Base-by-base conservation (phyloP, 2,113 vertebrate species). In the Sinocyclocheilus rhinocerous region DNA sequence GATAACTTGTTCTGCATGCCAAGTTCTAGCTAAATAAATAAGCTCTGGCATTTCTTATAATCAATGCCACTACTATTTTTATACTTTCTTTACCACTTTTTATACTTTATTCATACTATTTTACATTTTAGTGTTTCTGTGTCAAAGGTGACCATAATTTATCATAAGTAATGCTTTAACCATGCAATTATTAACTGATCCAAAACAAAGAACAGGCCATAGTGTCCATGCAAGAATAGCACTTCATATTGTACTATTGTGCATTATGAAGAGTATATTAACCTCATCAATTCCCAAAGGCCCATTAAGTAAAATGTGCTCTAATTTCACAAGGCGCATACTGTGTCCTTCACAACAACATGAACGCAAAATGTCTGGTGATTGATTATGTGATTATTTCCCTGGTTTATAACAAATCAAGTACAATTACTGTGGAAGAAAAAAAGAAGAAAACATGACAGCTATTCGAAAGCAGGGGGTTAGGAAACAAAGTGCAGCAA, bases 21-120 rank as follows among this genome's bases (percentile, higher is more conserved):
- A 81, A 65, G n/a, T 81, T 81, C 4, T 48, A 48, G 59, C 39
- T 48, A 81, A 81, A 81, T 65, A 55, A 78, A 8, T 15, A 69
- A 26, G 36, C 57, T 79, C 20, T 63, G 22, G 36, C 57, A 80
- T 18, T 45, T 45, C 36, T 63, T 42, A 3, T 36, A 42, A 61
- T 63, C 12, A 80, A 80, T 61, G 20, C 20, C 77, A n/a, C 26
- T 78, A 33, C 50, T 77, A 1, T 55, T 55, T 36, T 45, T 45
- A 11, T 45, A 36, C 36, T 13, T 42, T 39, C 4, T 4, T 57
- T 33, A 2, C 11, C 29, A 4, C 4, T 45, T 78, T 50, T 57
- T 36, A 13, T 36, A 45, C 76, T 55, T 13, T 2, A 78, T 22
- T 78, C 36, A 61, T 39, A 24, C 22, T 57, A 1, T 81, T 29